Conservation (phyloP, 2,888 invertebrate genomes). For the Baronia brevicornis region DNA sequence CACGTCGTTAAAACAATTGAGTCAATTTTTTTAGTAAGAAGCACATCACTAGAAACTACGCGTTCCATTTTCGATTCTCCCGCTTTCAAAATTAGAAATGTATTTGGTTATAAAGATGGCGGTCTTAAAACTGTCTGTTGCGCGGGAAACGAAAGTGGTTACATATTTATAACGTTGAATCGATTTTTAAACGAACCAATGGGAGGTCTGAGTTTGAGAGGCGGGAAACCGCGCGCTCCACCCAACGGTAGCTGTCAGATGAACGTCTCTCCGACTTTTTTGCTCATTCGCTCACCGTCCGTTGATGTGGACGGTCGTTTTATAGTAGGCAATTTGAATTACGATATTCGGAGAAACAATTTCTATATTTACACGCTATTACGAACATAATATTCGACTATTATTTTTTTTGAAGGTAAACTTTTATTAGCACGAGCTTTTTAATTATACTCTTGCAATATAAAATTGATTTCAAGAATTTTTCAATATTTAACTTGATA, state of each 20-base stretch:
- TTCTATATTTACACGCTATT: slow-evolving; percentile 1
- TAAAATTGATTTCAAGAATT: too few relatives aligned
- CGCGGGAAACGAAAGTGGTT: slow-evolving; percentile 57
- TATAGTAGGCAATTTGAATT: not conserved
- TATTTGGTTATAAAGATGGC: slow-evolving; percentile 17
- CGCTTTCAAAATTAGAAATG: slow-evolving; percentile 17
- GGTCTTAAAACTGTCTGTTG: slow-evolving; percentile 26
- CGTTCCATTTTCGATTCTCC: slow-evolving; percentile 29
- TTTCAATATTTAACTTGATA: too few relatives aligned
- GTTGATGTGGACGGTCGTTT: slow-evolving; percentile 37
- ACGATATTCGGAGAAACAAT: not conserved
- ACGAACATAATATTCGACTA: too few relatives aligned
- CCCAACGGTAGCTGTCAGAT: slow-evolving; percentile 61
- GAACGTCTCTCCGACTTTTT: slow-evolving; percentile 56
- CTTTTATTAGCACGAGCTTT: too few relatives aligned
- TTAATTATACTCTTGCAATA: too few relatives aligned
- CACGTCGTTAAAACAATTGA: slow-evolving; percentile 74
- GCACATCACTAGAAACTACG: slow-evolving; percentile 30
- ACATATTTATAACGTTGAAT: slow-evolving; percentile 76
- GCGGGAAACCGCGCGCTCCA: slow-evolving; percentile 57
- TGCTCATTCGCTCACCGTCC: slow-evolving; percentile 60
- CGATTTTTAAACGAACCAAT: slow-evolving; percentile 74
- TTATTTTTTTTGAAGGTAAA: too few relatives aligned
- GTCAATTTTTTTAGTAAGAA: slow-evolving; percentile 32
- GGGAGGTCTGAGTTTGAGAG: slow-evolving; percentile 49